Evolutionary conservation across 2,797 vertebrate genomes (phyloP).

Genomic region (Malurus splendens): DNA sequence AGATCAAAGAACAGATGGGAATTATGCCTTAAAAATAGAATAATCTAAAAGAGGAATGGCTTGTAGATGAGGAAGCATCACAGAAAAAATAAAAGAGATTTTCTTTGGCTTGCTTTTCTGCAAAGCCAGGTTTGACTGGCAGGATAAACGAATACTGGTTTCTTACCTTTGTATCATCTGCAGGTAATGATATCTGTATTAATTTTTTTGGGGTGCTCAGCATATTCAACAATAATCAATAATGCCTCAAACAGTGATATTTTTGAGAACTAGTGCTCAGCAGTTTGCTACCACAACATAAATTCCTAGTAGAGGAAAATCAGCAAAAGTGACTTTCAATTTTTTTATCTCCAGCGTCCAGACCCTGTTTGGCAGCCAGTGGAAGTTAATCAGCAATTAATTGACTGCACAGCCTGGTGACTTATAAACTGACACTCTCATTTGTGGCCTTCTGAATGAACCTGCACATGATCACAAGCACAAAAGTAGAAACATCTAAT

Average conservation of each 20-base stretch:
- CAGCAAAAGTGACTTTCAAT: background rate
- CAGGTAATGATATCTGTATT: background rate
- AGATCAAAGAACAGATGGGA: slow-evolving; percentile 74
- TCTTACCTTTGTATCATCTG: background rate
- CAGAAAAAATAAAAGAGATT: slow-evolving; percentile 65
- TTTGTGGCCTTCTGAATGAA: background rate
- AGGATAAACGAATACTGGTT: background rate
- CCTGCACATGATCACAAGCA: background rate
- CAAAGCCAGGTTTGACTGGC: slow-evolving; percentile 29
- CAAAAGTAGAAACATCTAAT: background rate
- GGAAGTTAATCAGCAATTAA: background rate
- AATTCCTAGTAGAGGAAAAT: background rate
- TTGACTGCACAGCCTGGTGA: background rate
- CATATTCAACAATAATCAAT: background rate
- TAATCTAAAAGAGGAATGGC: slow-evolving; percentile 67
- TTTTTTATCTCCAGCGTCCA: background rate
- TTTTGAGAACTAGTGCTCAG: background rate
- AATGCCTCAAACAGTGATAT: background rate
- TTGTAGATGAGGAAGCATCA: slow-evolving; percentile 61
- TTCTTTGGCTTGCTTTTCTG: slow-evolving; percentile 60
- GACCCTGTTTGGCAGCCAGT: background rate
- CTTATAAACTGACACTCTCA: background rate
- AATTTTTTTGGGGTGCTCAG: background rate
- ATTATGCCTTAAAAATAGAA: slow-evolving; percentile 70
- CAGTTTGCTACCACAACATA: background rate